phyloP scores from a whole-genome alignment of 2,113 vertebrate genomes.

The Piprites chloris region DNA sequence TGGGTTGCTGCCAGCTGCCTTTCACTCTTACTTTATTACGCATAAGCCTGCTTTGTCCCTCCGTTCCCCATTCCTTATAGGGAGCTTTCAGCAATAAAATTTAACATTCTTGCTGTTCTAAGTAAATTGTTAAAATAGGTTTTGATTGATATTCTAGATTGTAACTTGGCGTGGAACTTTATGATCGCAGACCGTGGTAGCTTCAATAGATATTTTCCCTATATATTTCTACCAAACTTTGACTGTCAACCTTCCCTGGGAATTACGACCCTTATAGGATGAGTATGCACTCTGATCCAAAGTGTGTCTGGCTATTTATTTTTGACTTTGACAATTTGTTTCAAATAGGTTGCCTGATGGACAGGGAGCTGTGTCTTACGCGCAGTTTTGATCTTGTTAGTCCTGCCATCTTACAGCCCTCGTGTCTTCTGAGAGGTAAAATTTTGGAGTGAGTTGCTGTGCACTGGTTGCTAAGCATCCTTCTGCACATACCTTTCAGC shows the following conservation, averaged over 20 bases:
- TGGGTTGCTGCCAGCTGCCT: neutral
- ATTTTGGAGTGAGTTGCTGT: neutral
- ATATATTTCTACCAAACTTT: neutral
- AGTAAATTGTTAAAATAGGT: neutral
- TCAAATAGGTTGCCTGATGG: neutral
- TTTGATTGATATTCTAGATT: neutral
- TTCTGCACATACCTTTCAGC: neutral
- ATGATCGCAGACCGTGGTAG: neutral
- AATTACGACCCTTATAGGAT: neutral
- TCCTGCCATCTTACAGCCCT: neutral
- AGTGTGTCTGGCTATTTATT: accelerated
- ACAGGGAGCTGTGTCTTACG: neutral
- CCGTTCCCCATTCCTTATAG: neutral
- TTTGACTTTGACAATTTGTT: neutral
- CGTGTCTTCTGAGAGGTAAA: neutral
- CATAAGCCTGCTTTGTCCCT: neutral
- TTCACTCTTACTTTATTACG: neutral
- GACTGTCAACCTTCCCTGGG: neutral
- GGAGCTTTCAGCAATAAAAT: neutral
- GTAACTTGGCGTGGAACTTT: neutral
- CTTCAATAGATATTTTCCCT: neutral
- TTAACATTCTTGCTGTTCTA: neutral
- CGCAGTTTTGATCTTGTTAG: neutral
- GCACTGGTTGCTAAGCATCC: neutral
- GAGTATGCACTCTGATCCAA: neutral